phyloP scores from a whole-genome alignment of 2,113 vertebrate genomes.

The Pygoscelis antarcticus region DNA sequence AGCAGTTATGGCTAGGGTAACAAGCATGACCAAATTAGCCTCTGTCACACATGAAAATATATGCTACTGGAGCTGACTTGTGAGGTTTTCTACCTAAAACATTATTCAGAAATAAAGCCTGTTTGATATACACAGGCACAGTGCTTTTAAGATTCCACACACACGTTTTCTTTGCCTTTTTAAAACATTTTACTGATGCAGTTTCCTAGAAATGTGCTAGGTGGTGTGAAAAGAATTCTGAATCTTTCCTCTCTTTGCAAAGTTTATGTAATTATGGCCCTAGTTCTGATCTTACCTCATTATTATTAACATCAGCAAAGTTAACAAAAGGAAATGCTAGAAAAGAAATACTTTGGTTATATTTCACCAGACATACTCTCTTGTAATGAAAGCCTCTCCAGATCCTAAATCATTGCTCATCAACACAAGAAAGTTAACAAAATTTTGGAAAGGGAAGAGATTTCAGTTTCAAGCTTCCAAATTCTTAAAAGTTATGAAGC shows the following conservation, averaged over 20 bases:
- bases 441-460: not conserved
- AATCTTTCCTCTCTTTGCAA: not conserved
- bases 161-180: not conserved
- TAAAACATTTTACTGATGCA: not conserved
- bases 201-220: not conserved
- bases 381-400: not conserved
- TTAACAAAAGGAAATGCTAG: not conserved
- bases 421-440: not conserved
- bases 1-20: slow-evolving; percentile 43
- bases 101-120: not conserved
- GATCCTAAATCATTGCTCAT: not conserved
- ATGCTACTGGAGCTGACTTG: not conserved
- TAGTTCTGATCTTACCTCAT: not conserved
- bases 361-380: not conserved
- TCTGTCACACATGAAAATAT: slow-evolving; percentile 42
- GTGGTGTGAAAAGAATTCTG: not conserved
- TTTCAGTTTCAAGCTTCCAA: not conserved
- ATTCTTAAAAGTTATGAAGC: not conserved
- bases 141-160: not conserved
- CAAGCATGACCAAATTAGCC: slow-evolving; percentile 44
- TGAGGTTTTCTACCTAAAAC: not conserved
- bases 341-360: not conserved
- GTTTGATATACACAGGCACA: not conserved
- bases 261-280: not conserved
- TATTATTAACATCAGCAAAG: not conserved